phyloP scores from a whole-genome alignment of 1,140 invertebrate species.

The Dreissena rostriformis region DNA sequence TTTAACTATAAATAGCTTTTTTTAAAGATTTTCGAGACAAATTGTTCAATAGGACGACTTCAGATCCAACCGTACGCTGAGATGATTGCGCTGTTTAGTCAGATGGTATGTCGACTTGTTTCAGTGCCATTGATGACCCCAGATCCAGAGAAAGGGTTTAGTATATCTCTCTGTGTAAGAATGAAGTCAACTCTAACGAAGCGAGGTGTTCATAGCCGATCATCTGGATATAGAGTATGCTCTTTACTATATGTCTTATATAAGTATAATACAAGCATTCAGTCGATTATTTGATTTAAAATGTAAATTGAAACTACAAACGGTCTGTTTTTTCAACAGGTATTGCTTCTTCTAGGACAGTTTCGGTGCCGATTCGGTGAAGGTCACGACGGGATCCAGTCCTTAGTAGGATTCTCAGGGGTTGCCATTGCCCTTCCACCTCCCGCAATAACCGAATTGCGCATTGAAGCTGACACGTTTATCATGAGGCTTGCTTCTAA shows the following conservation, averaged over 20 bases:
- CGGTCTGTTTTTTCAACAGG: conserved; percentile 84
- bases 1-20: too few relatives aligned
- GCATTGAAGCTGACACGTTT: conserved; percentile 97
- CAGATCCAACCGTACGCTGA: too few relatives aligned
- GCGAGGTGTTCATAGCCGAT: conserved; percentile 98
- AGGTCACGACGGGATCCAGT: conserved; percentile 87
- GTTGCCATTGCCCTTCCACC: conserved; percentile 97
- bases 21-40: too few relatives aligned
- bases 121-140: conserved; percentile 90
- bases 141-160: conserved; percentile 85
- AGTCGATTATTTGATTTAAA: too few relatives aligned
- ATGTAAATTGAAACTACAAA: too few relatives aligned
- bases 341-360: conserved; percentile 94
- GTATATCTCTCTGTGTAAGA: conserved; percentile 95
- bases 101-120: too few relatives aligned
- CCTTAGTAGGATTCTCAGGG: conserved; percentile 95
- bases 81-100: too few relatives aligned
- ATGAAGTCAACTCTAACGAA: conserved; percentile 99
- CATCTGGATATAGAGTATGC: conserved; percentile 97
- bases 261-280: too few relatives aligned
- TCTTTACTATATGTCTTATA: not conserved
- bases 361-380: conserved; percentile 95
- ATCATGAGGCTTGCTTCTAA: conserved; percentile 97
- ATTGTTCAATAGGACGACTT: too few relatives aligned
- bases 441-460: conserved; percentile 97